Percentiles rank a stretch among this genome's conserved stretches.
These are phyloP conservation scores for Heliconius himera DNA, from an alignment of 1,140 invertebrate genomes.

Conservation along the genomic window DNA sequence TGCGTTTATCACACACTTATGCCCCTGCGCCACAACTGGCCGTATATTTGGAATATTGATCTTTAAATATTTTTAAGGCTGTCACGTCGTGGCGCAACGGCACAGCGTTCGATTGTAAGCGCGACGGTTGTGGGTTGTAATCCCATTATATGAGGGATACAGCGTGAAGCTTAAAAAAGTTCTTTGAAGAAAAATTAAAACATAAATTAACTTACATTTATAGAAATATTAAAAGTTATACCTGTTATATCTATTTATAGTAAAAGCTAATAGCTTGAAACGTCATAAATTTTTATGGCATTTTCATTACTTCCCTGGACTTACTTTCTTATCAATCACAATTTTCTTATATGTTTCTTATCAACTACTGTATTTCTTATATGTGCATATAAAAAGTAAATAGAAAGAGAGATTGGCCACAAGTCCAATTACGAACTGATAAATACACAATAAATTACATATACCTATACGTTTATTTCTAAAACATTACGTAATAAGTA, in stretches of 20 bases:
- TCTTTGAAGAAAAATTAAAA: too few species aligned
- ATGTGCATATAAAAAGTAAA: background rate
- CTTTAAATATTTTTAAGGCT: too few species aligned
- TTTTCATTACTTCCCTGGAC: background rate
- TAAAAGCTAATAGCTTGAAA: background rate
- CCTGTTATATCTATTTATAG: background rate
- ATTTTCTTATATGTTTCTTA: background rate
- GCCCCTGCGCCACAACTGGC: too few species aligned
- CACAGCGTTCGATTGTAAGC: too few species aligned
- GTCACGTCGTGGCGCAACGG: too few species aligned
- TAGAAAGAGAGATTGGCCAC: background rate
- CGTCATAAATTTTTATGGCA: background rate
- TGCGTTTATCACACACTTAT: too few species aligned
- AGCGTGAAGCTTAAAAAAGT: too few species aligned
- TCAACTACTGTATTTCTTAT: background rate
- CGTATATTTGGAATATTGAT: too few species aligned
- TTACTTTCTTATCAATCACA: slow-evolving; percentile 1
- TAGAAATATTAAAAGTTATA: background rate
- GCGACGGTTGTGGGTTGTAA: too few species aligned
- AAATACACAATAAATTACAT: background rate
- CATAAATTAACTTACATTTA: too few species aligned
- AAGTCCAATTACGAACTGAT: background rate
- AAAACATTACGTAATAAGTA: background rate
- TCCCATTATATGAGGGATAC: too few species aligned
- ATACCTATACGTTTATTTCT: background rate